A percentile compares a stretch with the other conserved stretches of the same genome.
Evolutionary conservation across 2,113 vertebrate species (phyloP).

Genomic region (Isurus oxyrinchus): DNA sequence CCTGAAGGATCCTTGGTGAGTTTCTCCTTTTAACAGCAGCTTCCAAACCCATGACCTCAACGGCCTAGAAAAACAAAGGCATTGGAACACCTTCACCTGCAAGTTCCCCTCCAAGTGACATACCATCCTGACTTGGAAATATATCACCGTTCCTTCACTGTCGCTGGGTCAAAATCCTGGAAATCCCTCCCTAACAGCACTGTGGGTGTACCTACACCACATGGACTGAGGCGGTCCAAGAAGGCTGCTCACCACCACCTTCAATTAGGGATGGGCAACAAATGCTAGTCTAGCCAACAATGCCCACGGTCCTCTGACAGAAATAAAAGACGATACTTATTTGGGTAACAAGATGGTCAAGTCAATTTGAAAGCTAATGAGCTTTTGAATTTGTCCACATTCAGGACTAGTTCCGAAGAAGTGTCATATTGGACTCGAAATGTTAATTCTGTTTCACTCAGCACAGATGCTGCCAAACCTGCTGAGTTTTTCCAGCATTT

Average conservation of each 20-base stretch:
- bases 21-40: neutral
- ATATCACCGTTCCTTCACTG: neutral
- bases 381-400: neutral
- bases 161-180: neutral
- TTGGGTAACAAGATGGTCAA: neutral
- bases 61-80: no score
- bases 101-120: neutral
- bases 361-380: neutral
- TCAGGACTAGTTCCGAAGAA: neutral
- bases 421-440: no score
- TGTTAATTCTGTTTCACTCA: no score
- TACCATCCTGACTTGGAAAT: neutral
- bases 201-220: no score
- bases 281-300: neutral
- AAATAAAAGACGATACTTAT: neutral
- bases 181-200: neutral
- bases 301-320: neutral
- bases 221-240: no score
- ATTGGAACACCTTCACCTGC: neutral
- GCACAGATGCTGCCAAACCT: no score
- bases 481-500: no score
- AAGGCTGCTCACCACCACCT: neutral
- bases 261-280: no score
- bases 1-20: neutral
- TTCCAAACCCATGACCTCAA: no score